Evolutionary conservation across 1,140 invertebrate genomes (phyloP).

Genomic region (Maconellicoccus hirsutus): DNA sequence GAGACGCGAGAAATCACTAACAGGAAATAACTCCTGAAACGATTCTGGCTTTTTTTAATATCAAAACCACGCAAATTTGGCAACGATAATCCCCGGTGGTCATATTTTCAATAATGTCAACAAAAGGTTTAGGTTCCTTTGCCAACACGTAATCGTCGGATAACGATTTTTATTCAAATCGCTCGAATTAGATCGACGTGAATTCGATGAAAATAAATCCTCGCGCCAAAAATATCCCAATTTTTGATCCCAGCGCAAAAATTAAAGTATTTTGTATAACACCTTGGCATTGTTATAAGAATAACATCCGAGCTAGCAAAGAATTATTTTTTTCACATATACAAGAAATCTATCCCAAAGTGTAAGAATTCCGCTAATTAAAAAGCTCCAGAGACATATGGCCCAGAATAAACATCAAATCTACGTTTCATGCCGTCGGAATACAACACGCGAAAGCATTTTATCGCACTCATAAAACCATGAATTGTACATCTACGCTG

Average conservation of each 20-base stretch:
- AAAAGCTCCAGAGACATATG: not conserved
- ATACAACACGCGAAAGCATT: not conserved
- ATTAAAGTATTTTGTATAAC: too few relatives aligned
- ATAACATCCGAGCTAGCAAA: too few relatives aligned
- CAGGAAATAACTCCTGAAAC: not conserved
- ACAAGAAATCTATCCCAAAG: too few relatives aligned
- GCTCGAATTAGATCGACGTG: not conserved
- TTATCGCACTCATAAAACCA: not conserved
- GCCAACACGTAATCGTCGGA: not conserved
- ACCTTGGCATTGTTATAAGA: too few relatives aligned
- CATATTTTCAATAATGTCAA: constrained; percentile 9
- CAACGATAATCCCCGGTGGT: constrained; percentile 1
- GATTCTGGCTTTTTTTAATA: not conserved
- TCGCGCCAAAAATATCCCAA: not conserved
- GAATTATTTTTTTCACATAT: too few relatives aligned
- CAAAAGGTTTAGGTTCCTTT: not conserved
- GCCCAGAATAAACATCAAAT: not conserved
- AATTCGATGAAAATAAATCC: not conserved
- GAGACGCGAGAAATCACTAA: not conserved
- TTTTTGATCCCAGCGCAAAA: too few relatives aligned
- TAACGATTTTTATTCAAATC: not conserved
- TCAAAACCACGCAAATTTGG: not conserved
- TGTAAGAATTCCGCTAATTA: not conserved
- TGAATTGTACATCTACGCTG: not conserved
- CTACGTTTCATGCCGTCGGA: not conserved